Percentiles rank a stretch among this genome's conserved stretches.
Evolutionary conservation across 2,113 vertebrate genomes (phyloP).

Genomic region (Sclerurus mexicanus): DNA sequence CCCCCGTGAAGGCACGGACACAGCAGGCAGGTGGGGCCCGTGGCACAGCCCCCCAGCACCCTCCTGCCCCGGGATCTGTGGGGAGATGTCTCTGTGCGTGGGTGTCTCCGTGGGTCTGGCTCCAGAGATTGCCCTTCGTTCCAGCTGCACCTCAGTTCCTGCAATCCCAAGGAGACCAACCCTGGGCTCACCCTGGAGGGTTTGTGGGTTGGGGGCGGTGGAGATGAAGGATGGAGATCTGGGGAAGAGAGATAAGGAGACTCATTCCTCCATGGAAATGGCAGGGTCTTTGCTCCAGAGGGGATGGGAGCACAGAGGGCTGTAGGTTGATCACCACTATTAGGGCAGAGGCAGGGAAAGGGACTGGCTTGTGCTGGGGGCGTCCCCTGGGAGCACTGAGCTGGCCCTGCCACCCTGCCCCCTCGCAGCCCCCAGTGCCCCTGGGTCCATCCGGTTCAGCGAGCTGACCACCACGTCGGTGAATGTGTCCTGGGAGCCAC

Average conservation of each 20-base stretch:
- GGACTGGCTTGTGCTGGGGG: neutral
- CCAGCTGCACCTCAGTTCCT: neutral
- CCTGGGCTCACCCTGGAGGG: neutral
- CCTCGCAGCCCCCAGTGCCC: slow-evolving; percentile 88
- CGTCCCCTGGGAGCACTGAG: neutral
- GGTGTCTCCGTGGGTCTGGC: accelerated
- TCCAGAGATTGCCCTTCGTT: neutral
- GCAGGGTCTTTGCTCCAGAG: neutral
- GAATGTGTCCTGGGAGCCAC: slow-evolving; percentile 95
- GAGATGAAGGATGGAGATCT: neutral
- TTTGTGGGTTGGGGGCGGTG: accelerated
- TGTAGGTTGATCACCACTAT: accelerated
- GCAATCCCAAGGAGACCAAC: neutral
- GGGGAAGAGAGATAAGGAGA: accelerated
- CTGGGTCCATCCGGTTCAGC: slow-evolving; percentile 90
- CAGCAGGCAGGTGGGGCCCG: slow-evolving; percentile 88
- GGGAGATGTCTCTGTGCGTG: neutral
- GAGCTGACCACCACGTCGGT: slow-evolving; percentile 97
- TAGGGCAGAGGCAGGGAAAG: neutral
- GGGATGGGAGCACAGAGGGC: neutral
- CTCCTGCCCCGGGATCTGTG: accelerated
- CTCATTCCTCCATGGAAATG: accelerated
- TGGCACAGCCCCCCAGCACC: neutral
- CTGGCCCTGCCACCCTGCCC: neutral
- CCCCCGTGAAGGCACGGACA: slow-evolving; percentile 81